These are phyloP conservation scores for Shinisaurus crocodilurus DNA, from an alignment of 2,113 vertebrate genomes.

Conservation along the genomic window DNA sequence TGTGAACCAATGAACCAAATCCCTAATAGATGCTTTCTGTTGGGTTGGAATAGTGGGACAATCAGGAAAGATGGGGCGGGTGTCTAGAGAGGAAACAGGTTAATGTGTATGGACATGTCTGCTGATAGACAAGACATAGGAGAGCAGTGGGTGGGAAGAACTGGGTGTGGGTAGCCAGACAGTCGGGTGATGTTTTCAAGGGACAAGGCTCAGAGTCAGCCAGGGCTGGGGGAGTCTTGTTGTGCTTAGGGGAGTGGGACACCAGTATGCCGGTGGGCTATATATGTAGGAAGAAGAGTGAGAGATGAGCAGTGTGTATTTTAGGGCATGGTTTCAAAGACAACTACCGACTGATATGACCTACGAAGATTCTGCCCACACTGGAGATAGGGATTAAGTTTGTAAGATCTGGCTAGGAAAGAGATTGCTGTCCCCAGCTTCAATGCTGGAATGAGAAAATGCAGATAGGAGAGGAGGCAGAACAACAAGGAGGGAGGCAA, in stretches of 20 bases:
- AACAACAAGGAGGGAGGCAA: too few species aligned
- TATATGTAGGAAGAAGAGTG: background rate
- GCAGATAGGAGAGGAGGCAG: background rate
- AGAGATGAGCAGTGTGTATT: constrained; percentile 11
- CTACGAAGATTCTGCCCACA: constrained; percentile 1
- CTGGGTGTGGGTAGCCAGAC: background rate
- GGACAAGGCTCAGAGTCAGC: background rate
- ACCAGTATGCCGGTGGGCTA: background rate
- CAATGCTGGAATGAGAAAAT: constrained; percentile 7
- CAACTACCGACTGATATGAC: background rate
- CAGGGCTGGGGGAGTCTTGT: background rate
- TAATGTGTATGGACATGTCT: background rate
- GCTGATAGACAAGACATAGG: background rate
- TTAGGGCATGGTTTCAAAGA: background rate
- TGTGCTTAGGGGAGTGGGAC: background rate
- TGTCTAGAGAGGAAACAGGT: background rate
- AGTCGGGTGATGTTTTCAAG: background rate
- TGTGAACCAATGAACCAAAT: too few species aligned
- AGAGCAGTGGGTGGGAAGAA: background rate
- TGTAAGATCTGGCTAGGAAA: background rate
- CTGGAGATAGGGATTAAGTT: constrained; percentile 13
- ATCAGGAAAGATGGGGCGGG: background rate
- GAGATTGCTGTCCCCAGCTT: constrained; percentile 4
- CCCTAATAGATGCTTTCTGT: background rate
- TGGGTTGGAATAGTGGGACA: background rate